A percentile compares a stretch with the other conserved stretches of the same genome.
phyloP scores from a whole-genome alignment of 2,113 vertebrate species.

The Notothenia coriiceps region DNA sequence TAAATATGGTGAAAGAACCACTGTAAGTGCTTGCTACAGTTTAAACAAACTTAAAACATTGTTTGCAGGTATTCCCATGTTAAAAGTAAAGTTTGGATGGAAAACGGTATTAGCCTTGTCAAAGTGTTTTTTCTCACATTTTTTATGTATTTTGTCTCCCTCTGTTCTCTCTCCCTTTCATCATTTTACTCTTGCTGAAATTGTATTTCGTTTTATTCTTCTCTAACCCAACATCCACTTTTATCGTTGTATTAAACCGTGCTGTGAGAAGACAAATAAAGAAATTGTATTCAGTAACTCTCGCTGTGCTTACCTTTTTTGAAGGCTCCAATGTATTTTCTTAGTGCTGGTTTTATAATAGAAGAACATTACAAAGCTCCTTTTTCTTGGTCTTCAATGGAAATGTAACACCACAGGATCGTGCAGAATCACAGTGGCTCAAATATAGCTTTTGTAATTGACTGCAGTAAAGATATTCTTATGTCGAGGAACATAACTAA shows the following conservation, averaged over 20 bases:
- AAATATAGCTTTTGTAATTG: background rate
- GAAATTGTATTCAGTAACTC: background rate
- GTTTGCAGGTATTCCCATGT: no score
- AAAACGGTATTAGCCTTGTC: no score
- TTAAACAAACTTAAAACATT: no score
- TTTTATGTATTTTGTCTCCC: background rate
- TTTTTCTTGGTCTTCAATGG: background rate
- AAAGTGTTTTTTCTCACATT: no score
- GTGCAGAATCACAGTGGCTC: background rate
- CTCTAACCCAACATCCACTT: background rate
- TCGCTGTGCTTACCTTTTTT: background rate
- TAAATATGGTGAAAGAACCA: no score
- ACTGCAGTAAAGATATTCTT: background rate
- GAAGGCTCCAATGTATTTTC: background rate
- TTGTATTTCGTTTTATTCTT: background rate
- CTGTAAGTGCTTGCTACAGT: no score
- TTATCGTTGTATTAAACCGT: background rate
- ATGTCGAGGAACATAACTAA: background rate
- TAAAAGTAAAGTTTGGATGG: no score
- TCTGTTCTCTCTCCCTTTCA: background rate
- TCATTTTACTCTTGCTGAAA: background rate
- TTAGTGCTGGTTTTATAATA: background rate
- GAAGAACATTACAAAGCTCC: background rate
- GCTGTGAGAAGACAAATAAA: background rate
- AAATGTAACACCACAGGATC: background rate